Evolutionary conservation across 2,113 vertebrate genomes (phyloP), one percentile per base, ranked within the genome.

Genomic region (Todiramphus saurophagus): DNA sequence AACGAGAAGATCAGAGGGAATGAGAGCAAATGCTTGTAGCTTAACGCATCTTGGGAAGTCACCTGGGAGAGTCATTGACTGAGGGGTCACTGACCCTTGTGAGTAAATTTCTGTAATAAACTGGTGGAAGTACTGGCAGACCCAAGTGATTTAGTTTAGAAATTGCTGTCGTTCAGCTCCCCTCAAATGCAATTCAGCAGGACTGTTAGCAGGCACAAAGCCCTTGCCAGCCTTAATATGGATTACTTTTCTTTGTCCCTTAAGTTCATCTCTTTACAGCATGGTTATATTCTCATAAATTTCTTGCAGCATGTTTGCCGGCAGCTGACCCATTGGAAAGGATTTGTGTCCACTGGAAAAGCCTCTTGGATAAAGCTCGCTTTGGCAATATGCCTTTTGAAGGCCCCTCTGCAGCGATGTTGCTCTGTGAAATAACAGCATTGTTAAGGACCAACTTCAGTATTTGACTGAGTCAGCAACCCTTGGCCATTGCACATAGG

Each of bases 51-150:
- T 95, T 8, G 14, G 81, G 81, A 97, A 93, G 69, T 97, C 81
- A 94, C 93, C 94, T 95, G 84, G 17, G 94, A 93, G 93, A 97
- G 90, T 88, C 95, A 51, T 81, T 86, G 90, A 96, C 82, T 51
- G 89, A 76, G 53, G 68, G 96, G 97, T 97, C 91, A 46, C 69
- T 91, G 95, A 96, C 94, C 95, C 89, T 94, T 96, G 95, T 96
- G 97, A 97, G 95, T 97, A 97, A 97, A 97, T 96, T 89, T 94
- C 91, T 94, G 56, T 95, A 97, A 97, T 97, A 96, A 96, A 97
- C 91, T 90, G 68, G 46, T 80, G 50, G 74, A 95, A 92, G 83
- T 66, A 94, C 66, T 82, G 90, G 85, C 88, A 94, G 79, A 30
- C 88, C 95, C 95, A 88, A 97, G 86, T 66, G 93, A 95, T 96